phyloP scores from a whole-genome alignment of 2,113 vertebrate genomes.

The Platycercus adscitus region DNA sequence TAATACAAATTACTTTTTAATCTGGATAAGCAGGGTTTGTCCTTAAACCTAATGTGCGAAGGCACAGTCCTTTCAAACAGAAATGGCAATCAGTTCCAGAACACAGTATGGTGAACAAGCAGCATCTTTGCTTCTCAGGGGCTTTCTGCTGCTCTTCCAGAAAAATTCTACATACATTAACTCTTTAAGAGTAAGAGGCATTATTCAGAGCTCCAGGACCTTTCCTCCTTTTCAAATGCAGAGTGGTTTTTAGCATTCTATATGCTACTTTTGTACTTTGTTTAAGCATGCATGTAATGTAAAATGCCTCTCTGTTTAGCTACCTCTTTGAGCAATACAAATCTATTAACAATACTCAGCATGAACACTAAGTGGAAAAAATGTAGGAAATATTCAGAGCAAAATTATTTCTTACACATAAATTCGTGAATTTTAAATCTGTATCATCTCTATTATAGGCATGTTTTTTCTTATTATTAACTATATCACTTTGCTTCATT shows the following conservation, averaged over 20 bases:
- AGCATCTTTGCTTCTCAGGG: not conserved
- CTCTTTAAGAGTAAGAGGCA: not conserved
- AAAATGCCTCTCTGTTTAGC: not conserved
- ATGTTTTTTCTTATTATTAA: not conserved
- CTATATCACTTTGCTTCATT: not conserved
- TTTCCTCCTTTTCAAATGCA: not conserved
- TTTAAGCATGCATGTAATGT: not conserved
- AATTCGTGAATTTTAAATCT: not conserved
- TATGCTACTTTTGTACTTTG: not conserved
- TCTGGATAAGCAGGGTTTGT: slow-evolving; percentile 12
- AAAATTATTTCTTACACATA: not conserved
- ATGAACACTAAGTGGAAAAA: not conserved
- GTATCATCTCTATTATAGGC: not conserved
- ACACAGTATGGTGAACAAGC: not conserved
- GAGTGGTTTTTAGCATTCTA: not conserved
- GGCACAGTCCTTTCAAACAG: not conserved
- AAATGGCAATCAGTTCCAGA: not conserved
- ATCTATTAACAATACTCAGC: not conserved
- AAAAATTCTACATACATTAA: not conserved
- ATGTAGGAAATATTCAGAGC: not conserved
- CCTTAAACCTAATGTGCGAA: not conserved
- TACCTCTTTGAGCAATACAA: not conserved
- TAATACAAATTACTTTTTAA: slow-evolving; percentile 15
- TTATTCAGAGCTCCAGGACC: not conserved
- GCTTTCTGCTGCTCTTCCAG: not conserved